Evolutionary conservation across 2,113 vertebrate genomes (phyloP).

Genomic region (Cyphomyrus discorhynchus): DNA sequence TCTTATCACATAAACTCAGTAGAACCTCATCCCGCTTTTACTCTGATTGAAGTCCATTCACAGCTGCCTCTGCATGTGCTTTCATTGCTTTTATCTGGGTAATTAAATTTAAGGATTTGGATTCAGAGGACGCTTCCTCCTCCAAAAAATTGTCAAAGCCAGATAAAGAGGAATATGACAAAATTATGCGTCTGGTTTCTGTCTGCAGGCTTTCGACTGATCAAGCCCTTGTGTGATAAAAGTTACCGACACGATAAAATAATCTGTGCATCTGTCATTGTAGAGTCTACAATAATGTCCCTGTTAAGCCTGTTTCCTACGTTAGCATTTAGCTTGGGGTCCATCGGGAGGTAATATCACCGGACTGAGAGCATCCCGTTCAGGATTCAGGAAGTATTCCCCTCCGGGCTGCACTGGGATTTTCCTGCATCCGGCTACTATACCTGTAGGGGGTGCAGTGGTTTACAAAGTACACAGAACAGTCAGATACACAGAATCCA

Average conservation of each 20-base stretch:
- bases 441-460: not conserved
- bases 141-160: not conserved
- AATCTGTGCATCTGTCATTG: not conserved
- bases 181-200: not conserved
- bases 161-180: conserved; percentile 2
- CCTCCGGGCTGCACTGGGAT: not conserved
- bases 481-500: not conserved
- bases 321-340: not conserved
- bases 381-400: not conserved
- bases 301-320: not conserved
- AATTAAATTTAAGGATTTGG: not conserved
- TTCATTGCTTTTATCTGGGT: not conserved
- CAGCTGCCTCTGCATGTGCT: not conserved
- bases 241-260: not conserved
- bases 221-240: not conserved
- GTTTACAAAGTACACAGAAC: not conserved
- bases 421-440: not conserved
- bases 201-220: not conserved
- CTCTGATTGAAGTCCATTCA: not conserved
- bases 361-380: not conserved
- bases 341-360: not conserved
- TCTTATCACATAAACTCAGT: not conserved
- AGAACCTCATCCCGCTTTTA: not conserved
- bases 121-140: not conserved
- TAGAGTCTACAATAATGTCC: not conserved